Percentiles rank a stretch among this genome's conserved stretches.
Conservation (phyloP, 2,113 vertebrate species). For the Madoqua kirkii region DNA sequence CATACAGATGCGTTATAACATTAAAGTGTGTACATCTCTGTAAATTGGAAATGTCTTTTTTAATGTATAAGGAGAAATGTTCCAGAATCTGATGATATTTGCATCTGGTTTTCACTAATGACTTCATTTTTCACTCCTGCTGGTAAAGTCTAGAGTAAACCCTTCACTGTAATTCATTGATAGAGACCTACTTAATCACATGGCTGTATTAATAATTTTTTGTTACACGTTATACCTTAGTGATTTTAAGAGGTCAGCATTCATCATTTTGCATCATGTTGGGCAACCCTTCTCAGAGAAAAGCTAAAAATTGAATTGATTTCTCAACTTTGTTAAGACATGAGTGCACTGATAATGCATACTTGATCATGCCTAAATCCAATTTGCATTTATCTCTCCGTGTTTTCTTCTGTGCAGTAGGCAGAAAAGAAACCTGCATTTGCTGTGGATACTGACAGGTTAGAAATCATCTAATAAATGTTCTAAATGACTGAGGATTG, state of each 20-base stretch:
- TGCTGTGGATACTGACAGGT: not conserved
- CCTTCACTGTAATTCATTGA: slow-evolving; percentile 75
- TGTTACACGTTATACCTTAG: slow-evolving; percentile 74
- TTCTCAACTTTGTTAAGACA: slow-evolving; percentile 67
- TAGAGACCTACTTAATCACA: slow-evolving; percentile 68
- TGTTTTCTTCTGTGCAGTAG: not conserved
- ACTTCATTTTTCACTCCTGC: slow-evolving; percentile 79
- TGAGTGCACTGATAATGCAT: not conserved
- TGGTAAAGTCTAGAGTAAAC: slow-evolving; percentile 66
- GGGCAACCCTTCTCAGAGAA: slow-evolving; percentile 44
- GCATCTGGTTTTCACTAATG: slow-evolving; percentile 78
- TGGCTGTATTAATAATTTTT: slow-evolving; percentile 68
- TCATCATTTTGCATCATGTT: slow-evolving; percentile 76
- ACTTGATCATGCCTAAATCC: not conserved
- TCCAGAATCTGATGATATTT: slow-evolving; percentile 71
- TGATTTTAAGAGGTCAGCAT: slow-evolving; percentile 80
- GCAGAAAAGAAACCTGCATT: not conserved
- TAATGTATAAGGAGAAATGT: slow-evolving; percentile 68
- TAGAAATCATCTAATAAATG: not conserved
- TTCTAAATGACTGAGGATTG: not conserved
- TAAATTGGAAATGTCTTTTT: slow-evolving; percentile 47
- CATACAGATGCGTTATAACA: not conserved
- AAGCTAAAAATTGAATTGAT: slow-evolving; percentile 71
- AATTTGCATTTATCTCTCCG: not conserved
- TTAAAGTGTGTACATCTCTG: slow-evolving; percentile 3